Base-by-base conservation (phyloP, 2,888 invertebrate species). In the Malacosoma neustria region DNA sequence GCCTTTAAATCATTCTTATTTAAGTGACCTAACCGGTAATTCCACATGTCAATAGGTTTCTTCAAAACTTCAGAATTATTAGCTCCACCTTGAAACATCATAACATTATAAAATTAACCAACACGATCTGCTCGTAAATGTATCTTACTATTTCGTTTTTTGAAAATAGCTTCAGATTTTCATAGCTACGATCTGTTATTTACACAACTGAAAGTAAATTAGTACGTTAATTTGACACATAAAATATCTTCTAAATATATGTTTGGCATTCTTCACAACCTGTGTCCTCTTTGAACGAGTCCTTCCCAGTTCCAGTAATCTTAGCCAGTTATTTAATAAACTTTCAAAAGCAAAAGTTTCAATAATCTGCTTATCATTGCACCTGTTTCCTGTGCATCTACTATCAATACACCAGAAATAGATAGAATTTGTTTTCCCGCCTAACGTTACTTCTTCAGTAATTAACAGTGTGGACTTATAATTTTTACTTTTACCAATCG, bases 331-430 rank as follows among this genome's bases (percentile, higher is more conserved):
- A 34, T 29, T 34, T 9, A 29, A 22, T 22, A 34, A 34, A 29
- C 37, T 40, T 29, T 40, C 40, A 4, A 14, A 30, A 11, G 35
- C 35, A 32, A 40, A 42, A 13, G 33, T 34, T 15, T 41, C 14
- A 1, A 43, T 40, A 11, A 40, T 30, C 2, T 40, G 29, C 33
- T 39, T 41, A 2, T 46, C 40, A 32, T 43, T 40, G 34, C 44
- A 44, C 40, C 44, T 44, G 33, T 48, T 42, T 1, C 42, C 40
- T 3, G 43, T 43, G 38, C 42, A 42, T 29, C 42, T 38, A 35
- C 36, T 36, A 29, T 36, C 36, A 12, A 36, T 36, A 32, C 36
- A 36, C 36, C 36, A 36, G 9, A n/a, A n/a, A n/a, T n/a, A n/a
- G n/a, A 36, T 29, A 29, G 32, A 13, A 11, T 30, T 13, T 9